Base-by-base conservation (phyloP, 2,888 invertebrate species). In the Sepiola atlantica region DNA sequence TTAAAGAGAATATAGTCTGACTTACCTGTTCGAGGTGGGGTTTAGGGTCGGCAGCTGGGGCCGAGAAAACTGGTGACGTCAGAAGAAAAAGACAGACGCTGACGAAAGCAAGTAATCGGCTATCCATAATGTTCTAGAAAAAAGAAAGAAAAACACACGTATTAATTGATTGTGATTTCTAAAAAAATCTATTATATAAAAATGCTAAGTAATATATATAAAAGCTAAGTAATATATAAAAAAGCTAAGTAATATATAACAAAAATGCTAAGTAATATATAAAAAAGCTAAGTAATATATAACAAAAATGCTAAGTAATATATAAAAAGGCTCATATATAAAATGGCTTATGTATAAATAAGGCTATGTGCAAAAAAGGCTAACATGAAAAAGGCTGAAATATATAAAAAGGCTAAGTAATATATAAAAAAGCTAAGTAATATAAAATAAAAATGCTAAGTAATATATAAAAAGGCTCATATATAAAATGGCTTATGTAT, bases 11-110 rank as follows among this genome's bases (percentile, higher is more conserved):
- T 16, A 18, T 77, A 77, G 32, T 77, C 32, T 16, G n/a, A 77
- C 93, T 35, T 93, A 93, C 93, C 93, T 93, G 93, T 93, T 93
- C 93, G 35, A 93, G 57, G 21, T 93, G 57, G 61, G 55, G 54
- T 55, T 35, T 93, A 55, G 61, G 55, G 35, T 93, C 93, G 16
- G 61, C 93, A n/a, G 93, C 61, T 12, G 93, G 93, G n/a, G 93
- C 93, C 55, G 93, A 61, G 24, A 61, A 57, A 21, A 55, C 93
- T 35, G 57, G 61, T 55, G 93, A 61, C 57, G 93, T 61, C 93
- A 93, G 93, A 20, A 93, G 57, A 18, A 93, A 61, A 57, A 61
- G 57, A 35, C 93, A 93, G 57, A 93, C 93, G 21, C 93, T 93
- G 57, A 93, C 55, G 20, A 93, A 93, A 20, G 93, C 93, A 35